Percentiles rank a stretch among this genome's conserved stretches.
Evolutionary conservation across 2,888 invertebrate species (phyloP).

Genomic region (Laothoe populi): DNA sequence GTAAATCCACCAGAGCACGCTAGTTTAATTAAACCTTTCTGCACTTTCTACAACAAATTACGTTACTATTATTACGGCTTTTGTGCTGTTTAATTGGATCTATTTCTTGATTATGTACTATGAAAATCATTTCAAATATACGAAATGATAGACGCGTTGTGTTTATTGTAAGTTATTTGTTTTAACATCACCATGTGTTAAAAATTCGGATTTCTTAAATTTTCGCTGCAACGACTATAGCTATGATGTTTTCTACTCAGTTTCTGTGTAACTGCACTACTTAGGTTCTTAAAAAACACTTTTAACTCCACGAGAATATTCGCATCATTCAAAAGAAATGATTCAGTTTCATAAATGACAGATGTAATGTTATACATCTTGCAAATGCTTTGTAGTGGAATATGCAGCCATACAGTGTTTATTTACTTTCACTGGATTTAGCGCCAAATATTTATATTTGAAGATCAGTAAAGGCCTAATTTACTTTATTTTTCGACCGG

Average conservation of each 20-base stretch:
- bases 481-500: not conserved
- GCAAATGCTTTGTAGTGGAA: not conserved
- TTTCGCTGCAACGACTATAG: too few species aligned
- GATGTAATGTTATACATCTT: not conserved
- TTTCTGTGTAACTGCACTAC: too few species aligned
- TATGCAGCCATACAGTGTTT: not conserved
- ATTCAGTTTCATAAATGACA: not conserved
- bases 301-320: not conserved
- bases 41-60: constrained; percentile 9
- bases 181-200: too few species aligned
- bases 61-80: not conserved
- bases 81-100: not conserved
- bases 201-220: too few species aligned
- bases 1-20: not conserved
- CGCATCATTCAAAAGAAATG: not conserved
- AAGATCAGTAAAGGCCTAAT: not conserved
- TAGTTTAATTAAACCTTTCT: constrained; percentile 4
- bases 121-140: not conserved
- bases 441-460: not conserved
- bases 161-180: too few species aligned
- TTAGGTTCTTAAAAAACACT: not conserved
- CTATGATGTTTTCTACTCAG: too few species aligned
- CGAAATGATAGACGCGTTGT: not conserved
- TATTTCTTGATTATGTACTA: not conserved
- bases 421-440: not conserved